A percentile compares a stretch with the other conserved stretches of the same genome.
Evolutionary conservation across 1,140 invertebrate species (phyloP).

Genomic region (Aporrectodea caliginosa): DNA sequence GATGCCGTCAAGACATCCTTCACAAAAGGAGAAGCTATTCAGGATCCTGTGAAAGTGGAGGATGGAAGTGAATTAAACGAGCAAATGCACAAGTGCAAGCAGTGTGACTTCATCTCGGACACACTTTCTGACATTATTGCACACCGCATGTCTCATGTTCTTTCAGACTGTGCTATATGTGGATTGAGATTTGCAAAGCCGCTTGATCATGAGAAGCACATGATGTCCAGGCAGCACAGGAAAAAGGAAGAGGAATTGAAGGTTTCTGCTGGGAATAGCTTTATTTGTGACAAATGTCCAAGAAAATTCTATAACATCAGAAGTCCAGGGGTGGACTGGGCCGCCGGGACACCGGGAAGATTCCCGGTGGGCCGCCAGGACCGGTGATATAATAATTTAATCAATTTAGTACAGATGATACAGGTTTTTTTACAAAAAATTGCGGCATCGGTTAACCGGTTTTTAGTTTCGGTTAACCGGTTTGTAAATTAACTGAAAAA

Average conservation of each 20-base stretch:
- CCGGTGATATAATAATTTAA: no score
- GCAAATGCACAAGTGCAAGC: not conserved
- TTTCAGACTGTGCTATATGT: constrained; percentile 7
- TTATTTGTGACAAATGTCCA: constrained; percentile 3
- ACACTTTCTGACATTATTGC: not conserved
- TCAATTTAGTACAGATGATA: no score
- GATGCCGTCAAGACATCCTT: not conserved
- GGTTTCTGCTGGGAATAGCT: not conserved
- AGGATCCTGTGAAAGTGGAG: not conserved
- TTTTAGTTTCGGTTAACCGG: no score
- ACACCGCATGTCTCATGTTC: not conserved
- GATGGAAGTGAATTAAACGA: not conserved
- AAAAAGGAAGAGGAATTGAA: constrained; percentile 10
- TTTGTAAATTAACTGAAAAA: no score
- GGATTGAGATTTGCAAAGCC: not conserved
- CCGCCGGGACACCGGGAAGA: no score
- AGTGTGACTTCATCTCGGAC: not conserved
- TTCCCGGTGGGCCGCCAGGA: no score
- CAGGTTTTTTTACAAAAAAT: no score
- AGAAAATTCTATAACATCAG: not conserved
- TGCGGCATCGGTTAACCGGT: no score
- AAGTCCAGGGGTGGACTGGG: no score
- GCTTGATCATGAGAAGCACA: not conserved
- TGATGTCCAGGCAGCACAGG: not conserved
- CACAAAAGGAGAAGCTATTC: not conserved